Percentiles rank a stretch among this genome's conserved stretches.
phyloP scores from a whole-genome alignment of 2,113 vertebrate species.

The Edolisoma coerulescens region DNA sequence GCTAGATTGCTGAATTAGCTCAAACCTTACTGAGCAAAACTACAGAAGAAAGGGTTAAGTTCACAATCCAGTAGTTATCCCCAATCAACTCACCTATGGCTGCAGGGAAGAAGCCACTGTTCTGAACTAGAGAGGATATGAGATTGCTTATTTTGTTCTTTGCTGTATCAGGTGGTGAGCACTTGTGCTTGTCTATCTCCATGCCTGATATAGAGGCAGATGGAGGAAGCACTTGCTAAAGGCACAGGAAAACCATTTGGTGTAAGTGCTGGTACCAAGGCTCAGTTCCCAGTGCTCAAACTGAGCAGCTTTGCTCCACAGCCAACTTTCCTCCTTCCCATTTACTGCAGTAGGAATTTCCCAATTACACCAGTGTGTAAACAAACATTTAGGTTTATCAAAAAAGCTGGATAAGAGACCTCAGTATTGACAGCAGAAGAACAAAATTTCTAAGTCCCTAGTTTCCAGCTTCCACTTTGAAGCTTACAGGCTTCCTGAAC shows the following conservation, averaged over 20 bases:
- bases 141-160: not conserved
- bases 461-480: not conserved
- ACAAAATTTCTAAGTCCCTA: not conserved
- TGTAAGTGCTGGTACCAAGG: not conserved
- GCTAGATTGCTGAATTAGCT: not conserved
- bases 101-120: not conserved
- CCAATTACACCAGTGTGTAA: not conserved
- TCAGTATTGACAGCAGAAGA: not conserved
- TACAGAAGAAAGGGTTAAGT: not conserved
- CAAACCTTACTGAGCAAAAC: not conserved
- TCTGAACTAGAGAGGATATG: not conserved
- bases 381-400: not conserved
- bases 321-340: not conserved
- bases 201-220: rapidly evolving
- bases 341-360: not conserved
- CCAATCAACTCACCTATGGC: not conserved
- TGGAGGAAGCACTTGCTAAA: not conserved
- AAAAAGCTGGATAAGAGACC: not conserved
- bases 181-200: not conserved
- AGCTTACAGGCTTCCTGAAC: not conserved
- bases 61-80: not conserved
- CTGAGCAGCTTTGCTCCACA: not conserved
- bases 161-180: not conserved
- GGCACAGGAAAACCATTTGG: not conserved
- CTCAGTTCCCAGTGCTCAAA: not conserved